Evolutionary conservation across 64 coral and sea anemone genomes (phyloP).

Genomic region (Stichodactyla helianthus): DNA sequence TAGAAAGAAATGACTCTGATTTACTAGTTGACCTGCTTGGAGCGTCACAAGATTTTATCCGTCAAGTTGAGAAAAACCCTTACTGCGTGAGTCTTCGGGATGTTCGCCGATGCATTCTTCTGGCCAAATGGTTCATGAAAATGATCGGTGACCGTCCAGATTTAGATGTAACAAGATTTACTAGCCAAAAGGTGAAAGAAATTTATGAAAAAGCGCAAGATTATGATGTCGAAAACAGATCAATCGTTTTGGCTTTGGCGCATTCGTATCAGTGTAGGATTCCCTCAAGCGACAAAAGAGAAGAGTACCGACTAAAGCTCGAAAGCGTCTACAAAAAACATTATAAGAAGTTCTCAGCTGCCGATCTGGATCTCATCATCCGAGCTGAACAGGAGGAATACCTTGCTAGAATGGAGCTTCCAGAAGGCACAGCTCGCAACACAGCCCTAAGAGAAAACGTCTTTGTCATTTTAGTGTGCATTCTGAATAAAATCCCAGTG

Average conservation of each 20-base stretch:
- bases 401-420: constrained; percentile 75
- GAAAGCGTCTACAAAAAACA: neutral
- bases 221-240: neutral
- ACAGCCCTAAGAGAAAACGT: constrained; percentile 75
- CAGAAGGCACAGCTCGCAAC: constrained; percentile 60
- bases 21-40: constrained; percentile 59
- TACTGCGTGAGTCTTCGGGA: constrained; percentile 95
- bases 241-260: constrained; percentile 67
- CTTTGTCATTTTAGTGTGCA: constrained; percentile 70
- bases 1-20: constrained; percentile 4
- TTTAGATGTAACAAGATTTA: neutral
- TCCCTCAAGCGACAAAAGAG: constrained; percentile 7
- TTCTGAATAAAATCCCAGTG: constrained; percentile 61
- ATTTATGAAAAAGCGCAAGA: neutral
- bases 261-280: constrained; percentile 71
- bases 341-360: neutral
- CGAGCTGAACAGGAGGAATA: constrained; percentile 72
- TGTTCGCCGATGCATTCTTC: constrained; percentile 69
- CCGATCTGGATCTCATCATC: constrained; percentile 22
- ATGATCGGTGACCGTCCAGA: constrained; percentile 7
- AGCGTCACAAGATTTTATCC: constrained; percentile 65
- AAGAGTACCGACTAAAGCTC: neutral
- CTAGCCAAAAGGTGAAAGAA: neutral
- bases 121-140: constrained; percentile 63
- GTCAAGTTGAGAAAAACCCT: constrained; percentile 47